phyloP scores from a whole-genome alignment of 2,888 invertebrate genomes.

The Campoplex capitator region DNA sequence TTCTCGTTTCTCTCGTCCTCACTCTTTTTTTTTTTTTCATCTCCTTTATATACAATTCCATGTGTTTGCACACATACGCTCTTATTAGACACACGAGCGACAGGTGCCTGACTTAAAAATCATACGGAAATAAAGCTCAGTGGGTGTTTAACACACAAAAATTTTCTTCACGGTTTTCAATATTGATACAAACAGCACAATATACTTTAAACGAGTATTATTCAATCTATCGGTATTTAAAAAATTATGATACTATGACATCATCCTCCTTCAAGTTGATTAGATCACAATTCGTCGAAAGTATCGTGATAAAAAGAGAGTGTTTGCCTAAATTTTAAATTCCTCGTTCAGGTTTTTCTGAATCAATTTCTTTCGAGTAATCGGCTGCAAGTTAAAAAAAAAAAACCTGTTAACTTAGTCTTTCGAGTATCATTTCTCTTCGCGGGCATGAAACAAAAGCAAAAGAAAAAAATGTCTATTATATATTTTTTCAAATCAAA shows the following conservation, averaged over 20 bases:
- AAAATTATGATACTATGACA: neutral
- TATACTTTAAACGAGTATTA: neutral
- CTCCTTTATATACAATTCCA: constrained; percentile 30
- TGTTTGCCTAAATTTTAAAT: neutral
- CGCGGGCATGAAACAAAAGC: neutral
- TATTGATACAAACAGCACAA: neutral
- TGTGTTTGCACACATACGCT: constrained; percentile 68
- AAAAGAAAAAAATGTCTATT: neutral
- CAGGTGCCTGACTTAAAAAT: constrained; percentile 74
- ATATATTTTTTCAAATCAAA: constrained; percentile 27
- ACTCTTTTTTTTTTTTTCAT: constrained; percentile 36
- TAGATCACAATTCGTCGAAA: neutral
- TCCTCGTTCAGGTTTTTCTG: neutral
- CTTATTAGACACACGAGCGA: constrained; percentile 76
- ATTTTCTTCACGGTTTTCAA: constrained; percentile 8
- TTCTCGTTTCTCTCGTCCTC: constrained; percentile 62
- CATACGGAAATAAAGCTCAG: constrained; percentile 23
- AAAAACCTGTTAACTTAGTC: neutral
- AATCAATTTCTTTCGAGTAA: neutral
- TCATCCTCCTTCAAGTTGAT: neutral
- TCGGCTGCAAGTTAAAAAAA: neutral
- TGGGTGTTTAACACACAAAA: constrained; percentile 9
- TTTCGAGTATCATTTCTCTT: neutral
- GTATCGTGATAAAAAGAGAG: neutral
- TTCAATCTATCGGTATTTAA: neutral